phyloP scores from a whole-genome alignment of 2,888 invertebrate genomes.

The Myopa tessellatipennis region DNA sequence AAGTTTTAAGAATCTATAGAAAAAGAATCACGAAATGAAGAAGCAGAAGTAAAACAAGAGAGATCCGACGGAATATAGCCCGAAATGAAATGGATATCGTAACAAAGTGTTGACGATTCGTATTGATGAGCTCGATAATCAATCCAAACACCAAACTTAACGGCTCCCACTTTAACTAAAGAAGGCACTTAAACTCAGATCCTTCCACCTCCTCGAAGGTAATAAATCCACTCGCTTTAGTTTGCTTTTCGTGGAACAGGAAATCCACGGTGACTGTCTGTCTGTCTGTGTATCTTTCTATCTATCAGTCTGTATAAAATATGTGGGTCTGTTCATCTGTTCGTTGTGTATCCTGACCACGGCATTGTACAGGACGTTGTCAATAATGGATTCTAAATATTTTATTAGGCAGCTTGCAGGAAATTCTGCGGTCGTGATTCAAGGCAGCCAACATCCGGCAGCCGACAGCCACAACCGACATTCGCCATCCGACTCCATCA shows the following conservation, averaged over 20 bases:
- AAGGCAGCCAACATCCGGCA: slow-evolving; percentile 49
- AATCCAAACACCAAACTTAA: not conserved
- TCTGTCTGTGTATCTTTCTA: not conserved
- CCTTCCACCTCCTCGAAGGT: slow-evolving; percentile 3
- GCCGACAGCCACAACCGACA: slow-evolving; percentile 47
- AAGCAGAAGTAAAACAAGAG: not conserved
- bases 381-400: slow-evolving; percentile 63
- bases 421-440: slow-evolving; percentile 57
- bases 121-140: not conserved
- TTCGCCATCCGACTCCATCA: slow-evolving; percentile 32
- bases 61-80: no score
- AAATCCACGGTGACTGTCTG: slow-evolving; percentile 16
- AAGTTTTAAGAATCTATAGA: not conserved
- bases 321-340: not conserved
- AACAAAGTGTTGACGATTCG: slow-evolving; percentile 34
- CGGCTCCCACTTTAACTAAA: not conserved
- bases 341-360: not conserved
- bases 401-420: slow-evolving; percentile 58
- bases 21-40: not conserved
- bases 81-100: not conserved
- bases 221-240: slow-evolving; percentile 23
- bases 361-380: slow-evolving; percentile 50
- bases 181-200: not conserved
- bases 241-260: slow-evolving; percentile 22
- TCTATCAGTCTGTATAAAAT: not conserved